Evolutionary conservation across 1,140 invertebrate species (phyloP), one percentile per base, ranked within the genome.

Genomic region (Battus philenor): DNA sequence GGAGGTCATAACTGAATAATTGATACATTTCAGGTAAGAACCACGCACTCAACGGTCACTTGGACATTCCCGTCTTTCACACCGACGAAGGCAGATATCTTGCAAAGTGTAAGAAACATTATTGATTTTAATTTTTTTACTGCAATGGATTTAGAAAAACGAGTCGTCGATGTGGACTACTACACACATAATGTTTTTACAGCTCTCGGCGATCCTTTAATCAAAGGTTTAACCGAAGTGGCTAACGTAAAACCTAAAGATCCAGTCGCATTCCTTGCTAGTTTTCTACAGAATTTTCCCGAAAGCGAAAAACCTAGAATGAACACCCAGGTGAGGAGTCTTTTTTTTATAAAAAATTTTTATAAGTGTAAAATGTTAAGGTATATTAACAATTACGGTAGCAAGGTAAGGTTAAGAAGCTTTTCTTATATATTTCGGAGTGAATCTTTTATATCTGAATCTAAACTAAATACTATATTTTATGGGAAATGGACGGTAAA

Each of bases 151-250:
- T 4, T 11, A 10, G 5, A 10, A 30, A 45, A 41, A 51, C 33
- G 39, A 45, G 50, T 49, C 30, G 48, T 50, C 20, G 33, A 34
- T n/a, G 53, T 52, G 22, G 54, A 63, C 17, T 47, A 52, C 80
- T 58, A 85, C 32, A 33, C 61, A 48, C 67, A 86, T 44, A 64
- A 61, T 75, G 63, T 86, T 68, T 76, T 87, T 87, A 59, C 80
- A 94, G 94, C 93, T 54, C 87, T 96, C 13, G 94, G 94, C 29
- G 93, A 95, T 88, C 94, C 94, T 30, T 87, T 96, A 43, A 93
- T 95, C 44, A 94, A 93, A 89, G 94, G 93, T 50, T 82, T 96
- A 41, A 94, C 93, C 11, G 93, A 96, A 87, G 92, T 96, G 29
- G 93, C 93, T 31, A 91, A 93, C 47, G 90, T 90, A 47, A 89